Conservation (phyloP, 2,797 vertebrate species). For the Phrynocephalus forsythii region DNA sequence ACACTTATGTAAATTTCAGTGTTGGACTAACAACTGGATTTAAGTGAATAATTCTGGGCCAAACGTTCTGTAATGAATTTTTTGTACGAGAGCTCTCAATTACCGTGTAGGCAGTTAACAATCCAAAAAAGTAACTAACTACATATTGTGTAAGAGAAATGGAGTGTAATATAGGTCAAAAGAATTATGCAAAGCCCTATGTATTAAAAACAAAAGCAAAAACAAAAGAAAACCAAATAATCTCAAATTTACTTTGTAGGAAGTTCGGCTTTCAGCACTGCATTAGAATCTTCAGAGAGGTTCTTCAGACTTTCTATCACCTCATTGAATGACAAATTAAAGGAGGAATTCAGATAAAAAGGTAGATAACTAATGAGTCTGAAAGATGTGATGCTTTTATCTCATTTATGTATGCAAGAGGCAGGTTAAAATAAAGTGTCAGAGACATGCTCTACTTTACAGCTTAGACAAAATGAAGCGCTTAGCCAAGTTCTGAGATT, state of each 20-base stretch:
- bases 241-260: neutral
- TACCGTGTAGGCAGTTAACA: too few species aligned
- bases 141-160: neutral
- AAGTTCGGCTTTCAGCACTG: neutral
- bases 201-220: too few species aligned
- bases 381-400: neutral
- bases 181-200: neutral
- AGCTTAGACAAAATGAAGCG: neutral
- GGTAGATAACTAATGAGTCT: neutral
- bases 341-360: slow-evolving; percentile 14
- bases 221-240: neutral
- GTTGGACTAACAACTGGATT: too few species aligned
- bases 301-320: neutral
- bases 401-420: neutral
- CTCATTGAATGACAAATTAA: slow-evolving; percentile 36
- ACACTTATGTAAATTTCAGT: too few species aligned
- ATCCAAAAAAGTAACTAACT: neutral
- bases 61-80: too few species aligned
- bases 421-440: neutral
- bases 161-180: neutral
- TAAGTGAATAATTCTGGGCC: too few species aligned
- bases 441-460: neutral
- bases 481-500: neutral
- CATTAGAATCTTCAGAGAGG: neutral
- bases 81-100: neutral